Base-by-base conservation (phyloP, 2,797 vertebrate genomes). In the Lepidocolaptes lacrymiger region DNA sequence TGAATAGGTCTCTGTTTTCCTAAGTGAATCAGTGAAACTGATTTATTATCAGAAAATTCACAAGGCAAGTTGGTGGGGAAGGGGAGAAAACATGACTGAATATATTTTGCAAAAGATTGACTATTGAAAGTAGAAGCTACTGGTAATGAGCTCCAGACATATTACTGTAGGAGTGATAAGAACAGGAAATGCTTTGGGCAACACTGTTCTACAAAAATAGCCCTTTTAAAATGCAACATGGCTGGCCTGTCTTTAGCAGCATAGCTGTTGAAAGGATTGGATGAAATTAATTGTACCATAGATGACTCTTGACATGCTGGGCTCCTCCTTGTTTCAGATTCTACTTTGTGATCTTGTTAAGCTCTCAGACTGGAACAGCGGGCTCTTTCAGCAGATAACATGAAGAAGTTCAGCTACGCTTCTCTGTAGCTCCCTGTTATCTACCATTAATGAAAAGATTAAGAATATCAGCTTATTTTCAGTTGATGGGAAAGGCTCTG, bases 1-100 rank as follows among this genome's bases (percentile, higher is more conserved):
- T 94, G 95, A 97, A 94, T 92, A 95, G 71, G 52, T 88, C 84
- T 96, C 87, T 95, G 92, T 96, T 95, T 91, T 93, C 82, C 74
- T 69, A 82, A 93, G 62, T 74, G 88, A 89, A 88, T 89, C 56
- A 91, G 43, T 89, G 43, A 36, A 59, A 69, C 67, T 79, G 62
- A 91, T 88, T 49, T 67, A 88, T 89, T 79, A 81, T 32, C 58
- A 73, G 79, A 48, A 84, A 64, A 88, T 73, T 95, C 76, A 73
- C 56, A 91, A 62, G 64, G 32, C 39, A 89, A 84, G 88, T 87
- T 83, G 73, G 74, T 79, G 36, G 20, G n/a, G 74, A 90, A 84
- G 46, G 48, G 58, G 26, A 56, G 16, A 91, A 91, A 91, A 91
- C 75, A 88, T 91, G 91, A 97, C 96, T 94, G 78, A 91, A 61